Percentiles rank a stretch among this genome's conserved stretches.
Conservation (phyloP, 2,113 vertebrate species). For the Pterocles burchelli region DNA sequence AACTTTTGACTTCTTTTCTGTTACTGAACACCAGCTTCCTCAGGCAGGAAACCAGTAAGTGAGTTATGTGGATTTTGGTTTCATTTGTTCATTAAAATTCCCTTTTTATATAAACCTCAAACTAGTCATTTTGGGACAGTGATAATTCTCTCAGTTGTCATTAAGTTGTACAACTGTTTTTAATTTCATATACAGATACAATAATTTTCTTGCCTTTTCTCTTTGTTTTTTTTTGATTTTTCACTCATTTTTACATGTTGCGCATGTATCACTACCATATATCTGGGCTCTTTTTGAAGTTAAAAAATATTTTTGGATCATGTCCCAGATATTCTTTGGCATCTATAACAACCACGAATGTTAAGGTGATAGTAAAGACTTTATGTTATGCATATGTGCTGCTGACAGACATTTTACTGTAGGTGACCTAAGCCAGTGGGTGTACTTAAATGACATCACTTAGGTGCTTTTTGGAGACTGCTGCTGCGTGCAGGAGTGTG, state of each 20-base stretch:
- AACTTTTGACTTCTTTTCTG: background rate
- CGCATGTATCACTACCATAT: background rate
- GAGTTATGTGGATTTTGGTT: background rate
- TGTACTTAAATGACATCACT: background rate
- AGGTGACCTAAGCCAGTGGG: background rate
- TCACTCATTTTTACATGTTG: background rate
- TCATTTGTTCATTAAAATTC: background rate
- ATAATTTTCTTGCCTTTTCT: background rate
- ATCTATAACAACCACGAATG: background rate
- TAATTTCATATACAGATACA: background rate
- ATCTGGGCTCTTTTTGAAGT: conserved; percentile 21
- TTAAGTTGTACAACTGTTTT: background rate
- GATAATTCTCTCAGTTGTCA: background rate
- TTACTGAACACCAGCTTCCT: background rate
- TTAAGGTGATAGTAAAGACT: background rate
- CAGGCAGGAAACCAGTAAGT: background rate
- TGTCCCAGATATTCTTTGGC: conserved; percentile 35
- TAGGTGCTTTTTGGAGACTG: background rate
- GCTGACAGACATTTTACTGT: background rate
- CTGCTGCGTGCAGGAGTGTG: rapidly evolving
- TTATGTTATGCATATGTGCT: background rate
- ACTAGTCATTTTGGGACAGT: background rate
- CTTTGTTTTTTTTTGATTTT: background rate
- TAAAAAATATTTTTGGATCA: conserved; percentile 16
- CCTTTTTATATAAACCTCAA: background rate